Conservation (phyloP, 2,113 vertebrate genomes). For the Thunnus thynnus region DNA sequence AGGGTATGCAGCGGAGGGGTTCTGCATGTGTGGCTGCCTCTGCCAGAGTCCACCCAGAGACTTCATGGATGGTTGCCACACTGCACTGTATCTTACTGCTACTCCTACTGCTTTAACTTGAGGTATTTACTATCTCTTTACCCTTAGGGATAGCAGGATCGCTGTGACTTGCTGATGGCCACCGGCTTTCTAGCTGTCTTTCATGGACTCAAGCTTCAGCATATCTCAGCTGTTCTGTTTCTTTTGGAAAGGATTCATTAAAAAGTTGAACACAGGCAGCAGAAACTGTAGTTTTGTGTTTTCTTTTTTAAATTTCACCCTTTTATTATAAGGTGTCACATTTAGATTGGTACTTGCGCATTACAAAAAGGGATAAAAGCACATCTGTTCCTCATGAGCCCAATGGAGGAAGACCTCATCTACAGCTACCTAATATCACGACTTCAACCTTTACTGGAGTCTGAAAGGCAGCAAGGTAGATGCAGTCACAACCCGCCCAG, state of each 20-base stretch:
- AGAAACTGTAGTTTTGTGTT: neutral
- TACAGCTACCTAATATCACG: neutral
- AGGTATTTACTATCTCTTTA: slow-evolving; percentile 22
- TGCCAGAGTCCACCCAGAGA: slow-evolving; percentile 14
- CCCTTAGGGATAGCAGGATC: neutral
- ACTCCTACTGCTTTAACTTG: slow-evolving; percentile 18
- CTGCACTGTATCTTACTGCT: slow-evolving; percentile 37
- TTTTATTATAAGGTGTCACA: neutral
- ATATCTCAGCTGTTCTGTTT: neutral
- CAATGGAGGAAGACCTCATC: neutral
- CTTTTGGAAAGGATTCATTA: slow-evolving; percentile 10
- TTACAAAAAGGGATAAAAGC: neutral
- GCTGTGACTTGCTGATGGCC: slow-evolving; percentile 46
- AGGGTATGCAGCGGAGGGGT: slow-evolving; percentile 21
- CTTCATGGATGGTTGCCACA: slow-evolving; percentile 16
- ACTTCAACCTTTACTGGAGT: slow-evolving; percentile 51
- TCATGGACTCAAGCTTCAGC: slow-evolving; percentile 5
- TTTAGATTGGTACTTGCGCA: neutral
- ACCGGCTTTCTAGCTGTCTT: slow-evolving; percentile 9
- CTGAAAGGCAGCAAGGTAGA: slow-evolving; percentile 25
- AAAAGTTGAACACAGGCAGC: neutral
- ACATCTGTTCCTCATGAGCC: too few relatives aligned
- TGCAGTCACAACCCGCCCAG: slow-evolving; percentile 11
- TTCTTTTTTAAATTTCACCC: neutral
- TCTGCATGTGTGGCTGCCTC: slow-evolving; percentile 21